These are phyloP conservation scores for Oligia latruncula DNA, from an alignment of 2,888 invertebrate species.

Conservation along the genomic window DNA sequence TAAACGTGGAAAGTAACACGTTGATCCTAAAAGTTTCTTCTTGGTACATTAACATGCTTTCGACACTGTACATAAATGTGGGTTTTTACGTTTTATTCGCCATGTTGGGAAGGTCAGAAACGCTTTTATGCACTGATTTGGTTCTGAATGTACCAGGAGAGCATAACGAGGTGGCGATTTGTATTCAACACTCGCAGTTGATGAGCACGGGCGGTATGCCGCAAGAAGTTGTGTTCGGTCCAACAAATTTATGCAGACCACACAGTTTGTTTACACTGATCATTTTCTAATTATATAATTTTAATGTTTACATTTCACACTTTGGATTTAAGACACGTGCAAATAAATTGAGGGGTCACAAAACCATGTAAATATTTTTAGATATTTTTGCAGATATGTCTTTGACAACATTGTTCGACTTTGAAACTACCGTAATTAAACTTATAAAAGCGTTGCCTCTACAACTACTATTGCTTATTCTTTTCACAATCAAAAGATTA, in stretches of 20 bases:
- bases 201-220: conserved; percentile 58
- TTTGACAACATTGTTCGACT: conserved; percentile 12
- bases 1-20: conserved; percentile 52
- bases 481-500: conserved; percentile 4
- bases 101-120: conserved; percentile 48
- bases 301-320: conserved; percentile 31
- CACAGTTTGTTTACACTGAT: conserved; percentile 38
- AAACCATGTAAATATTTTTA: conserved; percentile 8
- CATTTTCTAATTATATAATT: conserved; percentile 52
- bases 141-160: conserved; percentile 46
- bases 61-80: conserved; percentile 42
- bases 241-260: conserved; percentile 45
- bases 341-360: conserved; percentile 21
- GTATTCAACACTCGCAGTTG: conserved; percentile 61
- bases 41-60: conserved; percentile 64
- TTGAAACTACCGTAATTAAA: conserved; percentile 37
- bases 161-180: conserved; percentile 54
- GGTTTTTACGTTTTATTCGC: conserved; percentile 56
- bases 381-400: conserved; percentile 3
- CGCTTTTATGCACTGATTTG: conserved; percentile 43
- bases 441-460: not conserved
- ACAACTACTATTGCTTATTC: not conserved
- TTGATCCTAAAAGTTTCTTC: conserved; percentile 47
- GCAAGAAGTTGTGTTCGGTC: conserved; percentile 55
- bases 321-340: not conserved